phyloP scores from a whole-genome alignment of 2,888 invertebrate species.

The Lepidocyrtoides sp. region DNA sequence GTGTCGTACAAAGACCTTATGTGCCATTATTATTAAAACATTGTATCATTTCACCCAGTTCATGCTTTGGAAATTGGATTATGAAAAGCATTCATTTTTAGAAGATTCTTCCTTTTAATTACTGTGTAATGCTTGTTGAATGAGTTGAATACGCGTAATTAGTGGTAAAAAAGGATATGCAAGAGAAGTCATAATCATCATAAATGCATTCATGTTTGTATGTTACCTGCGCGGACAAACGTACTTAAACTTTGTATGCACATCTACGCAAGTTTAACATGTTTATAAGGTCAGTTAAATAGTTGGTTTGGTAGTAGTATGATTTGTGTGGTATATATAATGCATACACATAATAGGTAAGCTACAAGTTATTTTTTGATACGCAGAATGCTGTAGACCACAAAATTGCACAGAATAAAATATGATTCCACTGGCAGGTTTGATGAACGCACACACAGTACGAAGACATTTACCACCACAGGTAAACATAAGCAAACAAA shows the following conservation, averaged over 20 bases:
- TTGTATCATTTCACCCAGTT: background rate
- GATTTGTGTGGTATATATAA: constrained; percentile 22
- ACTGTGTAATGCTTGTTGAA: constrained; percentile 55
- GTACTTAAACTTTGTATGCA: too few relatives aligned
- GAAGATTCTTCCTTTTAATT: constrained; percentile 74
- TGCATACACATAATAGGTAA: background rate
- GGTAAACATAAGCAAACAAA: constrained; percentile 57
- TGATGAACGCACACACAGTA: constrained; percentile 14
- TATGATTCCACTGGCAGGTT: constrained; percentile 15
- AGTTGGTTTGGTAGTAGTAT: too few relatives aligned
- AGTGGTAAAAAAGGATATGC: constrained; percentile 66
- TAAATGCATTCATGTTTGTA: background rate
- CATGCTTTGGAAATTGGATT: constrained; percentile 67
- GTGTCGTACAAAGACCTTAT: background rate
- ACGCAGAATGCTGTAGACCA: constrained; percentile 48
- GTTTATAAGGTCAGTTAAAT: constrained; percentile 56
- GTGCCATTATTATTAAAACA: background rate
- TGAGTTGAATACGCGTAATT: constrained; percentile 72
- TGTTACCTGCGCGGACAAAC: background rate
- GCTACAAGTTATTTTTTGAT: constrained; percentile 12
- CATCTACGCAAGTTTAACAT: background rate
- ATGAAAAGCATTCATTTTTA: constrained; percentile 53
- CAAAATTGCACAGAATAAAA: constrained; percentile 57
- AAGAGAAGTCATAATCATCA: constrained; percentile 57
- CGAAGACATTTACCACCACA: constrained; percentile 27